Evolutionary conservation across 2,888 invertebrate species (phyloP).

Genomic region (Iphiclides podalirius): DNA sequence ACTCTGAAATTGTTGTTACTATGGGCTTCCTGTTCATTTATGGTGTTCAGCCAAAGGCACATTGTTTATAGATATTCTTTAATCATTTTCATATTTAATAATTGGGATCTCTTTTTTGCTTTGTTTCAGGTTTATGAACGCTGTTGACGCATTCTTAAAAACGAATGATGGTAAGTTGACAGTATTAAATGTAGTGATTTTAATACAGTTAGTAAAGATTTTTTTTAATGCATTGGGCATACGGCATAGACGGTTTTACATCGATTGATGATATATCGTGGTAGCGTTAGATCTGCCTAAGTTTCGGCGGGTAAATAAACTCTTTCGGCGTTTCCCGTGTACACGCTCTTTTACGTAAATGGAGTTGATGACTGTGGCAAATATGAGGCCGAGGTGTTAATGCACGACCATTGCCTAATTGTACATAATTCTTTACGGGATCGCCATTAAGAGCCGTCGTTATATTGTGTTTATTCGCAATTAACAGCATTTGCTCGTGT

Average conservation of each 20-base stretch:
- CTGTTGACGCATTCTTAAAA: constrained; percentile 62
- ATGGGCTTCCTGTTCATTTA: too few species aligned
- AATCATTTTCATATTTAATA: too few species aligned
- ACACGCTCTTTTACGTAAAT: constrained; percentile 42
- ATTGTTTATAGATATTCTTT: not conserved
- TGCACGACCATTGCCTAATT: constrained; percentile 75
- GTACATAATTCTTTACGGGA: constrained; percentile 72
- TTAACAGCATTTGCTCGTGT: constrained; percentile 31
- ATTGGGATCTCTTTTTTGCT: constrained; percentile 45
- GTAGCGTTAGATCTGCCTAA: too few species aligned
- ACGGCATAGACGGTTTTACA: too few species aligned
- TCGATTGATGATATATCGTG: not conserved
- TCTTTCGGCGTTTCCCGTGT: not conserved
- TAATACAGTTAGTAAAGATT: too few species aligned
- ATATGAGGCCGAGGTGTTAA: constrained; percentile 65
- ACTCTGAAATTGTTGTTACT: too few species aligned
- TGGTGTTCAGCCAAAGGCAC: too few species aligned
- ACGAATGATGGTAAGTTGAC: constrained; percentile 57
- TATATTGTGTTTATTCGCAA: constrained; percentile 55
- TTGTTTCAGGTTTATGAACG: constrained; percentile 68
- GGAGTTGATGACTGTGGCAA: constrained; percentile 42
- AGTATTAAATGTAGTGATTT: too few species aligned
- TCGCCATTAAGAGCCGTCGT: constrained; percentile 50
- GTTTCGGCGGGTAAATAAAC: not conserved
- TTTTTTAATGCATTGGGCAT: too few species aligned